Base-by-base conservation (phyloP, 2,888 invertebrate genomes). In the Hedychridium roseum region DNA sequence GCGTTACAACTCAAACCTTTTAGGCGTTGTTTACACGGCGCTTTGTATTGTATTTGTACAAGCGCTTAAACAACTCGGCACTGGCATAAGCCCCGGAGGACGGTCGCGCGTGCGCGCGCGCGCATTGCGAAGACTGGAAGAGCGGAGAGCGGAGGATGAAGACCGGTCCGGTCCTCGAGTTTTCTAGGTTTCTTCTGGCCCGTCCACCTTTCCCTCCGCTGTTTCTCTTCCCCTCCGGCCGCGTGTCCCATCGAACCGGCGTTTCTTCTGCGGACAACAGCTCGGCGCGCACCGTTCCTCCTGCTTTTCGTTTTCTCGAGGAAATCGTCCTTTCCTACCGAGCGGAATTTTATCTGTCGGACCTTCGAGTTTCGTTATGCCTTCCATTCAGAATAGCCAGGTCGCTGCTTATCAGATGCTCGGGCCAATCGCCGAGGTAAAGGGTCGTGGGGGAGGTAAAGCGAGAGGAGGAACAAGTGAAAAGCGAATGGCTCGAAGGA, bases 1-100 rank as follows among this genome's bases (percentile, higher is more conserved):
- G 74, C 73, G 71, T 75, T 75, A 76, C 76, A 76, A 72, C 76
- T 76, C 73, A 76, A 76, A 76, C 74, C 76, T 76, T 76, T 76
- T 76, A 76, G 75, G 68, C 71, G 66, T 63, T 76, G 74, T 76
- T 77, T 77, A 73, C 69, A 56, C 70, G 70, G 67, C 63, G 73
- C 68, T 70, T 75, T 73, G 74, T 74, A 74, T 73, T 74, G 61
- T 76, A 70, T 76, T 76, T 76, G 70, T 76, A 75, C 74, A 73
- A 76, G 64, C 73, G 76, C 76, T 76, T 74, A 76, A 76, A 74
- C 74, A 76, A 74, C 74, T 69, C 64, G 59, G 60, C 30, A 52
- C 47, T 59, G 57, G 57, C 62, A 49, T 62, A 62, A 62, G 62
- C 59, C 57, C 34, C 41, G 49, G 45, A 59, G 47, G 52, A 58